phyloP scores from a whole-genome alignment of 1,140 invertebrate species.

The Polyergus mexicanus region DNA sequence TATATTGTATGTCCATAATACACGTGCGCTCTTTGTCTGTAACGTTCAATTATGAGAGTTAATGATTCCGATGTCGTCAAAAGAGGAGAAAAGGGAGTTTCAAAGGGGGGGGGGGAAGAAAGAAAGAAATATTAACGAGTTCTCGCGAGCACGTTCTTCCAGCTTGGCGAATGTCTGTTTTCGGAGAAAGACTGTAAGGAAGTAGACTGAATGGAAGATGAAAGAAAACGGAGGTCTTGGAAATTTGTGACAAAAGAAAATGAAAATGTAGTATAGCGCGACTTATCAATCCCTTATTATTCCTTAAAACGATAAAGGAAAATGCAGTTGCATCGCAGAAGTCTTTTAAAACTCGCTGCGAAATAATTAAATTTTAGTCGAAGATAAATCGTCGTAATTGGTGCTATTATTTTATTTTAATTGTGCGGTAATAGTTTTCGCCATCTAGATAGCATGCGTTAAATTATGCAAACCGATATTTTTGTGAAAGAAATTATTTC shows the following conservation, averaged over 20 bases:
- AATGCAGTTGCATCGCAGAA: neutral
- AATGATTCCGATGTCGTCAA: slow-evolving; percentile 53
- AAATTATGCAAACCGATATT: neutral
- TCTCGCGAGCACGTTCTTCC: neutral
- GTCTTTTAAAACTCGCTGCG: neutral
- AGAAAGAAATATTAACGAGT: slow-evolving; percentile 44
- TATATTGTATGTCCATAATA: slow-evolving; percentile 38
- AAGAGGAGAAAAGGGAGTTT: slow-evolving; percentile 33
- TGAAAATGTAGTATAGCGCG: slow-evolving; percentile 11
- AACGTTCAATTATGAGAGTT: slow-evolving; percentile 61
- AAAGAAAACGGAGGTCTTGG: slow-evolving; percentile 1
- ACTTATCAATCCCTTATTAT: slow-evolving; percentile 46
- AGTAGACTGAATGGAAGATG: slow-evolving; percentile 35
- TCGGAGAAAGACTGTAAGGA: slow-evolving; percentile 33
- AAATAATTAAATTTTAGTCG: slow-evolving; percentile 19
- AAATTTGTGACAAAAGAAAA: slow-evolving; percentile 38
- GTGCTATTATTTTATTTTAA: neutral
- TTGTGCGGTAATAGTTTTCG: neutral
- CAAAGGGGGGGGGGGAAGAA: slow-evolving; percentile 32
- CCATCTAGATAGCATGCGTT: neutral
- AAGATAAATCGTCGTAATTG: neutral
- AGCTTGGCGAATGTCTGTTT: slow-evolving; percentile 47
- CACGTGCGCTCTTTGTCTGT: slow-evolving; percentile 42
- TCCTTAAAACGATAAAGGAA: neutral
- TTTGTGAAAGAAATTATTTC: neutral